Base-by-base conservation (phyloP, 2,888 invertebrate genomes). In the Graphium colonna region DNA sequence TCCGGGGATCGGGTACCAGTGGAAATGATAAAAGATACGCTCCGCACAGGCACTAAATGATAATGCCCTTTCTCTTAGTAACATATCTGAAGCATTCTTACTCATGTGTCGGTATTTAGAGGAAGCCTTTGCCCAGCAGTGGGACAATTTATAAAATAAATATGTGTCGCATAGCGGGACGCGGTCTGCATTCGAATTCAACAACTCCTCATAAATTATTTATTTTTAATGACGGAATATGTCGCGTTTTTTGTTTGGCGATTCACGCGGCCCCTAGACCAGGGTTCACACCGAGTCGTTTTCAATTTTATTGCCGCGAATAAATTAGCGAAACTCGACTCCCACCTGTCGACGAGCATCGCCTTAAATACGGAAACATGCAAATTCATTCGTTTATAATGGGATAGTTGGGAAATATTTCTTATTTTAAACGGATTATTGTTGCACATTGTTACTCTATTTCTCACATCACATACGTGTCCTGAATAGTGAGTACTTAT, bases 11-110 rank as follows among this genome's bases (percentile, higher is more conserved):
- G 77, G 75, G 77, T 75, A 69, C 76, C 81, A 77, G 76, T 73
- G 76, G 80, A 79, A 82, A 86, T 87, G 87, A 88, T 88, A 87
- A 86, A 84, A 83, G 87, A 85, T 85, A 82, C 64, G 64, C 59
- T 60, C 63, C 62, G 68, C 64, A 60, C 59, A n/a, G 56, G 62
- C 62, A 62, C 64, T 60, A 59, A 61, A 61, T 62, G 63, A 62
- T 64, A 65, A 59, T 58, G 59, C 50, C 54, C 49, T 31, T 18
- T 43, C 51, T 40, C 39, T 40, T 1, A 45, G 45, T 17, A 16
- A 15, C 40, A n/a, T 16, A 12, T 26, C 46, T 40, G 33, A 36
- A 47, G 33, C 52, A 47, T 46, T 40, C 13, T 17, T 46, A 33
- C 18, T 33, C 31, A 33, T 44, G n/a, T n/a, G n/a, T n/a, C n/a